These are phyloP conservation scores for Oxyura jamaicensis DNA, from an alignment of 2,113 vertebrate genomes.

Conservation along the genomic window DNA sequence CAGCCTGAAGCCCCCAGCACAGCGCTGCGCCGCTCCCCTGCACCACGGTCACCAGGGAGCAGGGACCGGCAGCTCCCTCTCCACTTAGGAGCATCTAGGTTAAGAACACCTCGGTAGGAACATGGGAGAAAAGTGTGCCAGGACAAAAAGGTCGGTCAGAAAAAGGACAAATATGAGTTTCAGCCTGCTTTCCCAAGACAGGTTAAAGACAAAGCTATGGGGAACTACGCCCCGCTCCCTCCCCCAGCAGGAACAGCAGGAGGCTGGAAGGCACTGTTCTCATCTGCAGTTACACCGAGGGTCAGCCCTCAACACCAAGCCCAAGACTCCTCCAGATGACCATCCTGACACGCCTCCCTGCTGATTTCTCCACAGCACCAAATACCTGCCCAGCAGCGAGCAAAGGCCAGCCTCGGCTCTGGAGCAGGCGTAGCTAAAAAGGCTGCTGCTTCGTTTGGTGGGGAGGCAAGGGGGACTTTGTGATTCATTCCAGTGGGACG, in stretches of 20 bases:
- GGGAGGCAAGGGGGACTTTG: not conserved
- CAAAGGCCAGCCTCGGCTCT: not conserved
- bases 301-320: not conserved
- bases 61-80: no score
- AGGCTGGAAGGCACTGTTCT: not conserved
- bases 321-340: not conserved
- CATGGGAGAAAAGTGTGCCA: not conserved
- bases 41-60: no score
- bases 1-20: no score
- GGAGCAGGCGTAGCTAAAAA: not conserved
- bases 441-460: not conserved
- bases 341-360: not conserved
- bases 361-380: not conserved
- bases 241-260: not conserved
- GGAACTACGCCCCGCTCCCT: not conserved
- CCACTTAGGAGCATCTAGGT: no score
- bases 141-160: not conserved
- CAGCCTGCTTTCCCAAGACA: not conserved
- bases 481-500: not conserved
- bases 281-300: not conserved
- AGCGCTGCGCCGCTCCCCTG: no score
- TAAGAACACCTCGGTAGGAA: not conserved
- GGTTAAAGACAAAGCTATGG: not conserved
- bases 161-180: rapidly evolving
- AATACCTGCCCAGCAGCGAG: not conserved